phyloP scores from a whole-genome alignment of 2,797 vertebrate species.

The Phrynocephalus forsythii region DNA sequence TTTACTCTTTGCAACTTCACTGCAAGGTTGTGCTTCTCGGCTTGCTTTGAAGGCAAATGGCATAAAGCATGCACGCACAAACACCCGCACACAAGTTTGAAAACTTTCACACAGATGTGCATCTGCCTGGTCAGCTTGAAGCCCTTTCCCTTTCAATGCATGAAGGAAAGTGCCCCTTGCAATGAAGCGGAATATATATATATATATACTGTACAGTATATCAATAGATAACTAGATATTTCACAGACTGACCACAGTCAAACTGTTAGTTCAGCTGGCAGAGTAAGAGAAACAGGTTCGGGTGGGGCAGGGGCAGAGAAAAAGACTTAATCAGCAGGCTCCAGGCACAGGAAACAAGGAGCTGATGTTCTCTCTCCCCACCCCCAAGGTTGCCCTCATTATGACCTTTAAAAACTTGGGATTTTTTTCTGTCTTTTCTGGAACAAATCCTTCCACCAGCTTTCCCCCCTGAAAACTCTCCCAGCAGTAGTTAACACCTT shows the following conservation, averaged over 20 bases:
- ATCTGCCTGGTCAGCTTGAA: too few relatives aligned
- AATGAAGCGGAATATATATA: too few relatives aligned
- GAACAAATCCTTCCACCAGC: background rate
- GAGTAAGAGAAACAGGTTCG: background rate
- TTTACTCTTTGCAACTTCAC: background rate
- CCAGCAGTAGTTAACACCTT: rapidly evolving
- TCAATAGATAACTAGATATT: background rate
- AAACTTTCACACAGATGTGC: too few relatives aligned
- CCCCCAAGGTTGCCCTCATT: rapidly evolving
- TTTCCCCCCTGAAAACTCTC: background rate
- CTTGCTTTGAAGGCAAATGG: constrained; percentile 9
- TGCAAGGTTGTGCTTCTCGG: constrained; percentile 3
- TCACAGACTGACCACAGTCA: background rate
- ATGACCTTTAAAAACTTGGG: constrained; percentile 8
- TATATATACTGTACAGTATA: too few relatives aligned
- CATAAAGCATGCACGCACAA: background rate
- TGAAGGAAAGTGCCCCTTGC: background rate
- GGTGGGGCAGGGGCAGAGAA: background rate
- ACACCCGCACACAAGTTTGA: background rate
- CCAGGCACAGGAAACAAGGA: background rate
- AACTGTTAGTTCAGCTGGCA: constrained; percentile 14
- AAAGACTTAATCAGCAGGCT: background rate
- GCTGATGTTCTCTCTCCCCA: constrained; percentile 29
- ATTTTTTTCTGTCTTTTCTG: background rate
- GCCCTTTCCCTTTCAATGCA: background rate